phyloP scores from a whole-genome alignment of 1,140 invertebrate species.

The Melanaphis sacchari region DNA sequence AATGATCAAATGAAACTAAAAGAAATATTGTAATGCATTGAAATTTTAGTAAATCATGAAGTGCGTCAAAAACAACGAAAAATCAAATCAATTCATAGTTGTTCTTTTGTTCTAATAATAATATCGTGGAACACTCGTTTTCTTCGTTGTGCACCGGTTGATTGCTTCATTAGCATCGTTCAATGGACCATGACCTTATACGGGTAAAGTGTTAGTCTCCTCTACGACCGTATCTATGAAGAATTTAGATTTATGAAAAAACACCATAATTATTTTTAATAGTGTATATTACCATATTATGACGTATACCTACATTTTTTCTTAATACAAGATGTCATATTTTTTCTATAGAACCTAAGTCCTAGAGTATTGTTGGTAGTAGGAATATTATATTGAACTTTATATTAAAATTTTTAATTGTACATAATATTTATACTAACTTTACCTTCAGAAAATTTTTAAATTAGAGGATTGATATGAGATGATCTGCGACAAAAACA shows the following conservation, averaged over 20 bases:
- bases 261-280: constrained; percentile 34
- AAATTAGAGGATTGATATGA: no score
- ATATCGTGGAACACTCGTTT: neutral
- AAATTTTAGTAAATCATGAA: neutral
- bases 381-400: neutral
- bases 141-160: neutral
- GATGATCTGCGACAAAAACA: no score
- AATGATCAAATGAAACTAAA: neutral
- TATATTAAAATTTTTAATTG: no score
- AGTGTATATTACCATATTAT: constrained; percentile 24
- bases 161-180: constrained; percentile 43
- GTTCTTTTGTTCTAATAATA: constrained; percentile 21
- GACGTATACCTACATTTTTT: neutral
- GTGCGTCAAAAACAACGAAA: neutral
- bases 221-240: neutral
- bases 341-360: neutral
- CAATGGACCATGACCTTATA: constrained; percentile 24
- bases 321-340: neutral
- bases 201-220: neutral
- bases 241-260: constrained; percentile 20
- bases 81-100: neutral
- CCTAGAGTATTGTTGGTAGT: neutral
- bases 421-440: no score
- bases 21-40: neutral
- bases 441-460: no score